Conservation (phyloP, 2,113 vertebrate genomes). For the Oncorhynchus kisutch region DNA sequence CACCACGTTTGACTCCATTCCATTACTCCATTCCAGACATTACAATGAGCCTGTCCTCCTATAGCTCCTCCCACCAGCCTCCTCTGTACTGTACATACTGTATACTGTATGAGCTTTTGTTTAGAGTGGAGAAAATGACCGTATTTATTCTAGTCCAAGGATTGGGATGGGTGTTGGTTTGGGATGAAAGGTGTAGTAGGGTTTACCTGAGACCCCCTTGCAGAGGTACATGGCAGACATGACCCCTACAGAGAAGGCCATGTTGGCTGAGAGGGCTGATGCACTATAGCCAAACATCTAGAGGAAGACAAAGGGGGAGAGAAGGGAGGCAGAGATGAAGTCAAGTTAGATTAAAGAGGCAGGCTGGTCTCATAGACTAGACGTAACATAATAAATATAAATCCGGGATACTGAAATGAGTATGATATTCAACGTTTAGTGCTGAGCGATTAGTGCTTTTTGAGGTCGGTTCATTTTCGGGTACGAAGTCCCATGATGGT, state of each 20-base stretch:
- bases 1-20: too few relatives aligned
- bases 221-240: conserved; percentile 76
- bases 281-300: conserved; percentile 79
- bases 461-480: too few relatives aligned
- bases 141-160: not conserved
- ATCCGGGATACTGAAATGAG: too few relatives aligned
- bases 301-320: not conserved
- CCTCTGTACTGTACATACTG: not conserved
- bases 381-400: too few relatives aligned
- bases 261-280: conserved; percentile 73
- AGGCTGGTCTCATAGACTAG: too few relatives aligned
- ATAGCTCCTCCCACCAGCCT: too few relatives aligned
- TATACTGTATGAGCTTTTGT: not conserved
- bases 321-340: not conserved
- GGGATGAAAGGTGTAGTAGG: not conserved
- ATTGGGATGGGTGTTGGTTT: not conserved
- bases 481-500: too few relatives aligned
- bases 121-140: not conserved
- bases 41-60: too few relatives aligned
- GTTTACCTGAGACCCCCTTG: conserved; percentile 80
- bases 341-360: too few relatives aligned
- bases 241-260: conserved; percentile 78
- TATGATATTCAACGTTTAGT: too few relatives aligned
- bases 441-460: too few relatives aligned
- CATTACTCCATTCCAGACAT: too few relatives aligned